Evolutionary conservation across 2,113 vertebrate genomes (phyloP).

Genomic region (Lepus europaeus): DNA sequence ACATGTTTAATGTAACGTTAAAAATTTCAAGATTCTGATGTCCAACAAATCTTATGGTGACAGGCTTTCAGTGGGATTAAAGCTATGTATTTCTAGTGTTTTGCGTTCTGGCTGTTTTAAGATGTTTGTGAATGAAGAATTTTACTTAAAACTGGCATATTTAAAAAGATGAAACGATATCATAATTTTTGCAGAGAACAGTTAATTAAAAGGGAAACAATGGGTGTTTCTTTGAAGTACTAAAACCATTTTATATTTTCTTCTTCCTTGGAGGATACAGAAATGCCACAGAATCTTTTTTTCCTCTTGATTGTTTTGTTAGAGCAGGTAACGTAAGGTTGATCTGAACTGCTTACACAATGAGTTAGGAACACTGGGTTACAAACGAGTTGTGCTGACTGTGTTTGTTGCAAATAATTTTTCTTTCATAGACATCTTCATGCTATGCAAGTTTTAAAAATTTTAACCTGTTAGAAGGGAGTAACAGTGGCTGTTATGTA

Average conservation of each 20-base stretch:
- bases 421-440: conserved; percentile 78
- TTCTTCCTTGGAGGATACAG: conserved; percentile 37
- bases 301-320: conserved; percentile 75
- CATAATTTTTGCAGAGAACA: conserved; percentile 37
- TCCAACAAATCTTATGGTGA: not conserved
- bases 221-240: conserved; percentile 23
- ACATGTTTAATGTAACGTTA: not conserved
- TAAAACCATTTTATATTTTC: conserved; percentile 57
- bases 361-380: conserved; percentile 49
- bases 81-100: not conserved
- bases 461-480: conserved; percentile 55
- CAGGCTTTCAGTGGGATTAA: not conserved
- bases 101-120: conserved; percentile 40
- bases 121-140: conserved; percentile 45
- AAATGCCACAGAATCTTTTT: conserved; percentile 57
- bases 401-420: conserved; percentile 76
- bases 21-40: conserved; percentile 28
- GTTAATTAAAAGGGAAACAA: conserved; percentile 44
- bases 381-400: conserved; percentile 78
- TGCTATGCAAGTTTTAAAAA: conserved; percentile 78
- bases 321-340: conserved; percentile 60
- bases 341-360: conserved; percentile 75
- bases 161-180: conserved; percentile 36
- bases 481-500: conserved; percentile 52
- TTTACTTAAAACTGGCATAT: conserved; percentile 47